Conservation (phyloP, 2,888 invertebrate genomes). For the Agriopis leucophaearia region DNA sequence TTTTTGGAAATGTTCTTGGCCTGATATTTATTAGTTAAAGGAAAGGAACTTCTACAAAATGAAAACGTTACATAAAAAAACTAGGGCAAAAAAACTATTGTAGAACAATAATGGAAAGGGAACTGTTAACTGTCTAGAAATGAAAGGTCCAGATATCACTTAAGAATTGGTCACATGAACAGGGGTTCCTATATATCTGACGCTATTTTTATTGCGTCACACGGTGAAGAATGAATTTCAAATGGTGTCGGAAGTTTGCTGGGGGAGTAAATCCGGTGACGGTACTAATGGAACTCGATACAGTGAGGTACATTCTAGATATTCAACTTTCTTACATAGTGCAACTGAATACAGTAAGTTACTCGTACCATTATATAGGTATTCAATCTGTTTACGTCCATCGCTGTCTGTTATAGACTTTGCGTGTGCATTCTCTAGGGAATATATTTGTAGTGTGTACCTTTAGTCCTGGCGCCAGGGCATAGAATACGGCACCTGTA, state of each 20-base stretch:
- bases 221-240: constrained; percentile 86
- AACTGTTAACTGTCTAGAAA: background rate
- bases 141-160: background rate
- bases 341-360: too few relatives aligned
- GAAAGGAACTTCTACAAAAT: too few relatives aligned
- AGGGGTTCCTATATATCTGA: constrained; percentile 62
- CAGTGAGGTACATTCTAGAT: constrained; percentile 18
- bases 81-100: background rate
- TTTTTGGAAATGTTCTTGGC: too few relatives aligned
- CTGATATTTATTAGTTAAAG: too few relatives aligned
- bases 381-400: too few relatives aligned
- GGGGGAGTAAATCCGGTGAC: constrained; percentile 75
- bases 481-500: too few relatives aligned
- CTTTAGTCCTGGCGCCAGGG: too few relatives aligned
- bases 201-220: constrained; percentile 85
- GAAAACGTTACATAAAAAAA: background rate
- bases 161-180: constrained; percentile 2
- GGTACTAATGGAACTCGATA: constrained; percentile 54
- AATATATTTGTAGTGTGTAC: too few relatives aligned
- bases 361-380: too few relatives aligned
- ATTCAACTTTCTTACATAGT: background rate
- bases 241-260: constrained; percentile 84
- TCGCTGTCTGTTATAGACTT: too few relatives aligned
- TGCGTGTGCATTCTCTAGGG: too few relatives aligned
- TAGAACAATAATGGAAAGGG: background rate